Percentiles rank a stretch among this genome's conserved stretches.
Evolutionary conservation across 2,797 vertebrate species (phyloP).

Genomic region (Onychomys arenicola): DNA sequence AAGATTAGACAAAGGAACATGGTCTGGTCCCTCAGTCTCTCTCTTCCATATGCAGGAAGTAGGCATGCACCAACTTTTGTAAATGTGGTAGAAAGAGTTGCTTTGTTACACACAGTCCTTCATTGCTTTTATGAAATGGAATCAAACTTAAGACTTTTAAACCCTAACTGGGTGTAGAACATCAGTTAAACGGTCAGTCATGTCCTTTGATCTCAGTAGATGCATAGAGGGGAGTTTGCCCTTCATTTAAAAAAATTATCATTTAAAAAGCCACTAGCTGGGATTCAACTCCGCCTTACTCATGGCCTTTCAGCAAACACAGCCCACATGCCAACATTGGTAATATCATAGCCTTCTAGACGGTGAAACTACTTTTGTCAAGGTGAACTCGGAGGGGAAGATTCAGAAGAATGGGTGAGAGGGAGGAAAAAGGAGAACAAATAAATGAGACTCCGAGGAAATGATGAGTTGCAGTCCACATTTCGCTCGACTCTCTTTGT

Average conservation of each 20-base stretch:
- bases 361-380: background rate
- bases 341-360: background rate
- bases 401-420: background rate
- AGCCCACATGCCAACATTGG: background rate
- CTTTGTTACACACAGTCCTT: background rate
- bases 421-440: no score
- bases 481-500: accelerated
- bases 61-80: background rate
- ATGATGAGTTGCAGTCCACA: accelerated
- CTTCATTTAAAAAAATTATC: background rate
- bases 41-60: background rate
- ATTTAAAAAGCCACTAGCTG: background rate
- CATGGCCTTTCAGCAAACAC: background rate
- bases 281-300: background rate
- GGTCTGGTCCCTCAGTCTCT: background rate
- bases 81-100: background rate
- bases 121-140: constrained; percentile 7
- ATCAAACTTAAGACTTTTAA: background rate
- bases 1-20: background rate
- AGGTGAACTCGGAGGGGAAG: background rate
- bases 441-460: no score
- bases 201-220: background rate
- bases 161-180: background rate
- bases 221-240: background rate
- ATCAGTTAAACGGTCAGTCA: background rate